Conservation (phyloP, 2,113 vertebrate genomes). For the Colaptes auratus region DNA sequence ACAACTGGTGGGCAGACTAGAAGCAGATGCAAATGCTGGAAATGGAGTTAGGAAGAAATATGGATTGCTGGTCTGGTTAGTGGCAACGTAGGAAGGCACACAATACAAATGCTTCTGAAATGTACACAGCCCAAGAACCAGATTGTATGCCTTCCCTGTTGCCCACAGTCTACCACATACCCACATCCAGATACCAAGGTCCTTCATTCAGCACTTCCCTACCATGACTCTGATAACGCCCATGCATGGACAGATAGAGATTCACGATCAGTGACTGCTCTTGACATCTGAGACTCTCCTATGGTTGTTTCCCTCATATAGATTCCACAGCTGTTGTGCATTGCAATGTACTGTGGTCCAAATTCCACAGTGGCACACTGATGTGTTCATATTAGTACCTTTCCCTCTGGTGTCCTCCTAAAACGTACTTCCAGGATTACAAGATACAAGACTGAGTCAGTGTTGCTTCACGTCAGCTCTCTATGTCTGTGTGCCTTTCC, state of each 20-base stretch:
- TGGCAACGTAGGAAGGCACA: neutral
- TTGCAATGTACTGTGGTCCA: neutral
- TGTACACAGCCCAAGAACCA: neutral
- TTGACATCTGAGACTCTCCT: neutral
- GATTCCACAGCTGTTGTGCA: neutral
- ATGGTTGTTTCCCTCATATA: neutral
- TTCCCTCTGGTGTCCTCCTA: neutral
- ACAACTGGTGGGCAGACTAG: neutral
- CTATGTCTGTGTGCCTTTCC: neutral
- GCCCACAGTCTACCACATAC: neutral
- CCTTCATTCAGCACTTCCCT: rapidly evolving
- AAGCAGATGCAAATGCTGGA: neutral
- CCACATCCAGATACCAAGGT: neutral
- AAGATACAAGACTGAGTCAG: neutral
- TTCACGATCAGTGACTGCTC: neutral
- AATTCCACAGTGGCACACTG: neutral
- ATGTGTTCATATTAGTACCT: neutral
- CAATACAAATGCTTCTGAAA: neutral
- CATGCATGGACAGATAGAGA: neutral
- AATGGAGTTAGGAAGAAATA: neutral
- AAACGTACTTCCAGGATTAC: neutral
- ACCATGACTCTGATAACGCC: neutral
- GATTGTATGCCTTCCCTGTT: neutral
- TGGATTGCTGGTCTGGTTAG: neutral
- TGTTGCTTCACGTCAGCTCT: neutral